phyloP scores from a whole-genome alignment of 1,140 invertebrate species.

The Sinella curviseta region DNA sequence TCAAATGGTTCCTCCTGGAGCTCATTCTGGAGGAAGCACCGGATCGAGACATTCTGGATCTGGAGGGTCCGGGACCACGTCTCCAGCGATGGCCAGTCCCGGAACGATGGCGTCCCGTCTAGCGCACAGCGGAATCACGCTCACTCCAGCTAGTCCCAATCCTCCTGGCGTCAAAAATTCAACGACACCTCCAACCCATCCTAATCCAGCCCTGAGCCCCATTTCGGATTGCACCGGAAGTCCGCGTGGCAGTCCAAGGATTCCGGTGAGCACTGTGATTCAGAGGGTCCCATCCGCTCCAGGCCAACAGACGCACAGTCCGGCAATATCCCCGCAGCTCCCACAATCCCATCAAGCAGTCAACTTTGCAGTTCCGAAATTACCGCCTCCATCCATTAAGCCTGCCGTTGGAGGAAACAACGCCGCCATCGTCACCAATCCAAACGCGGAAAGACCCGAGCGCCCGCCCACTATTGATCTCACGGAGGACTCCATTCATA shows the following conservation, averaged over 20 bases:
- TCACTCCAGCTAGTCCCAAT: conserved; percentile 37
- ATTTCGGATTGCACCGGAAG: background rate
- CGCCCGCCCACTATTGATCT: conserved; percentile 48
- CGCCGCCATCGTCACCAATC: background rate
- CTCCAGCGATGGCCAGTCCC: background rate
- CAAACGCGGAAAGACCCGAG: conserved; percentile 35
- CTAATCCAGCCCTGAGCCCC: conserved; percentile 3
- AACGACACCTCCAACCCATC: conserved; percentile 30
- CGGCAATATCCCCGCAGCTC: background rate
- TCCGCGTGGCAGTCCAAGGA: conserved; percentile 20
- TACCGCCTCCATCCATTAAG: conserved; percentile 8
- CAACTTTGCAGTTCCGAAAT: conserved; percentile 27
- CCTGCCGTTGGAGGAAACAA: background rate
- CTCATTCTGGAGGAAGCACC: background rate
- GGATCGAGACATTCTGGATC: conserved; percentile 6
- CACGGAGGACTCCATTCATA: conserved; percentile 35
- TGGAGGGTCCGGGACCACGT: background rate
- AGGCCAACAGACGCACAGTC: background rate
- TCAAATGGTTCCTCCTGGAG: background rate
- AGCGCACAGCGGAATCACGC: conserved; percentile 44
- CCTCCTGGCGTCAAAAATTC: background rate
- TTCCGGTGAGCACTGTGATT: conserved; percentile 27
- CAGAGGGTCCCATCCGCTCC: conserved; percentile 5
- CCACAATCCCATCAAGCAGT: background rate
- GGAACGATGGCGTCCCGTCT: background rate